Conservation (phyloP, 2,797 vertebrate species). For the Sphenodon punctatus region DNA sequence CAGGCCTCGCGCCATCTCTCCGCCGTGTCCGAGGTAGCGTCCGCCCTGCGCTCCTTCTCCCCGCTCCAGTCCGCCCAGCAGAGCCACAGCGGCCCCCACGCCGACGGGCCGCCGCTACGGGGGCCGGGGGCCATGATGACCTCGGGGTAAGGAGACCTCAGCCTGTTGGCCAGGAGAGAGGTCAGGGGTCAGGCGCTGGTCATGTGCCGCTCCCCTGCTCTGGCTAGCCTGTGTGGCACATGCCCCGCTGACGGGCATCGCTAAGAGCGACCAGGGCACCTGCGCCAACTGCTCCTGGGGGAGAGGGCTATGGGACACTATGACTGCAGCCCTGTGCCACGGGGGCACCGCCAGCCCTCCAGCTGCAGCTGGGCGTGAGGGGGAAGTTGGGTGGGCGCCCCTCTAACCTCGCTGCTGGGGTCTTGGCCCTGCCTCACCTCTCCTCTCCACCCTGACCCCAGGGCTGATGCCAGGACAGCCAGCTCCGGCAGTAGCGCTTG, state of each 20-base stretch:
- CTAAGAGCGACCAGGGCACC: background rate
- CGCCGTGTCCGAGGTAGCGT: conserved; percentile 80
- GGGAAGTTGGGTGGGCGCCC: background rate
- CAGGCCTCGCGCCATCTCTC: conserved; percentile 84
- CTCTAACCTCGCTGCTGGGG: background rate
- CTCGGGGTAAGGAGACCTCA: conserved; percentile 84
- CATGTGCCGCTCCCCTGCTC: background rate
- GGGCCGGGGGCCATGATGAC: conserved; percentile 81
- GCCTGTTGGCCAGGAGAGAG: background rate
- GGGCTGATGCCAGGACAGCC: conserved; percentile 88
- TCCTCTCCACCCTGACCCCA: conserved; percentile 49
- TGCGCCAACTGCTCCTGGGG: too few relatives aligned
- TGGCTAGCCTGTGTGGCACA: too few relatives aligned
- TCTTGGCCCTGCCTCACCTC: background rate
- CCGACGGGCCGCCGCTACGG: conserved; percentile 61
- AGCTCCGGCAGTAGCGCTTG: conserved; percentile 96
- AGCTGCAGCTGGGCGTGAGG: too few relatives aligned
- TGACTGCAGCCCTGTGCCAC: too few relatives aligned
- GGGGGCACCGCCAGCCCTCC: too few relatives aligned
- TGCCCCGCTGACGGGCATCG: background rate
- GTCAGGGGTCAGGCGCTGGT: background rate
- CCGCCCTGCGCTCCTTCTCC: conserved; percentile 91
- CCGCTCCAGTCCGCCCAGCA: conserved; percentile 86
- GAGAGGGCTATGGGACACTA: too few relatives aligned
- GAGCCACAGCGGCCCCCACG: conserved; percentile 60